Base-by-base conservation (phyloP, 2,113 vertebrate species). In the Marmota flaviventris region DNA sequence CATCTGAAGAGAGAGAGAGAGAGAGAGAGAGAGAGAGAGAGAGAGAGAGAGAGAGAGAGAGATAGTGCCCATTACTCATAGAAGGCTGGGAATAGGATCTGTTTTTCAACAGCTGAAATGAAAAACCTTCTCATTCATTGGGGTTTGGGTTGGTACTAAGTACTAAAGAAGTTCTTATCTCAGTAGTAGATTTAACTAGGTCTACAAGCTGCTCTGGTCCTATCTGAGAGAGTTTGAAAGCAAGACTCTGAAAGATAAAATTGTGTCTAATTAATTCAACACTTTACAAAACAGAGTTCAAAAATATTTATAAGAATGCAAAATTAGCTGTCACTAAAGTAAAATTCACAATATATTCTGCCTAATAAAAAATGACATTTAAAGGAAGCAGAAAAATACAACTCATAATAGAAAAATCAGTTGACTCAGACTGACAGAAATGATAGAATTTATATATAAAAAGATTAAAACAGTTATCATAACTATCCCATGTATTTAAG, bases 291-390 rank as follows among this genome's bases (percentile, higher is more conserved):
- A 85, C 10, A 85, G 79, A 73, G 42, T 9, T 90, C 29, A 86
- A 85, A 63, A 84, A 37, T 67, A 48, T 45, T 81, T 45, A 32
- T 22, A 86, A 2, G 25, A 89, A 75, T 75, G 56, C 4, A 82
- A 67, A 58, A n/a, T n/a, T 70, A n/a, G 5, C 18, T 11, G 91
- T 69, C 34, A 24, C 18, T n/a, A 89, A 91, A 82, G 27, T 69
- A 91, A 61, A 87, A 70, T n/a, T 87, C 39, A 91, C 13, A 37
- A 5, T 94, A 25, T 48, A 17, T 56, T 93, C 76, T 96, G 42
- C 1, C 16, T 37, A 81, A 65, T 16, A 24, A 85, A 84, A 69
- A 65, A 4, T 32, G 78, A 18, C n/a, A 69, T 92, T 67, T 67
- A 29, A 61, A 76, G 48, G 48, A 75, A 81, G 16, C 39, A 84